Percentiles rank a stretch among this genome's conserved stretches.
These are phyloP conservation scores for Elymnias hypermnestra DNA, from an alignment of 1,140 invertebrate genomes.

Conservation along the genomic window DNA sequence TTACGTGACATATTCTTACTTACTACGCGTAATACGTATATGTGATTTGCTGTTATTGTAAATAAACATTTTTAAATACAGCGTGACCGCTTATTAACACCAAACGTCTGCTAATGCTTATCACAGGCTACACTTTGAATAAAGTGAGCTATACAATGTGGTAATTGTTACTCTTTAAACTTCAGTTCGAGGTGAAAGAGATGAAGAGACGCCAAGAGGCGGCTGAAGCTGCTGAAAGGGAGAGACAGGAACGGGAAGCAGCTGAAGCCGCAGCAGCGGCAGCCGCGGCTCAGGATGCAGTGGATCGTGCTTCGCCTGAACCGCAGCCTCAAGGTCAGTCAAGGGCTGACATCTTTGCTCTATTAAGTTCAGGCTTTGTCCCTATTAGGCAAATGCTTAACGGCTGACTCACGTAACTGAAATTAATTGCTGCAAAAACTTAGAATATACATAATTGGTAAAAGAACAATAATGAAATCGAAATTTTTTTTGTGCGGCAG, in stretches of 20 bases:
- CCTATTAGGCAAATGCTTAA: too few relatives aligned
- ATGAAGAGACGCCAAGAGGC: constrained; percentile 92
- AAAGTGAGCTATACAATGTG: neutral
- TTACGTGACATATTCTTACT: too few relatives aligned
- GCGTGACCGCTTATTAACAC: neutral
- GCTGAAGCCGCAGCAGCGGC: constrained; percentile 80
- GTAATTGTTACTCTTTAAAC: neutral
- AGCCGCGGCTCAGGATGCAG: constrained; percentile 75
- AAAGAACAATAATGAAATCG: too few relatives aligned
- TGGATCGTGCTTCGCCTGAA: constrained; percentile 44
- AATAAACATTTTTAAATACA: too few relatives aligned
- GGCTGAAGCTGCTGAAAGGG: constrained; percentile 85
- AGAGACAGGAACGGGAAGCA: constrained; percentile 77
- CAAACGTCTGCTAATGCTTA: neutral
- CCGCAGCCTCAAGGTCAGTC: constrained; percentile 46
- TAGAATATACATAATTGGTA: too few relatives aligned
- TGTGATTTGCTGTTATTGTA: too few relatives aligned
- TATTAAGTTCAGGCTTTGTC: too few relatives aligned
- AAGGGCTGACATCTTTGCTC: too few relatives aligned
- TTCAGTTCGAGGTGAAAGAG: constrained; percentile 97
- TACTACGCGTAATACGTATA: too few relatives aligned
- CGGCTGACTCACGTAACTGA: too few relatives aligned
- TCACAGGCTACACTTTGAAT: neutral
- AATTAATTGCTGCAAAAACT: too few relatives aligned
- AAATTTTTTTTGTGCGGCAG: too few relatives aligned